Evolutionary conservation across 2,888 invertebrate genomes (phyloP).

Genomic region (Galeopsomyia nigrocyanea): DNA sequence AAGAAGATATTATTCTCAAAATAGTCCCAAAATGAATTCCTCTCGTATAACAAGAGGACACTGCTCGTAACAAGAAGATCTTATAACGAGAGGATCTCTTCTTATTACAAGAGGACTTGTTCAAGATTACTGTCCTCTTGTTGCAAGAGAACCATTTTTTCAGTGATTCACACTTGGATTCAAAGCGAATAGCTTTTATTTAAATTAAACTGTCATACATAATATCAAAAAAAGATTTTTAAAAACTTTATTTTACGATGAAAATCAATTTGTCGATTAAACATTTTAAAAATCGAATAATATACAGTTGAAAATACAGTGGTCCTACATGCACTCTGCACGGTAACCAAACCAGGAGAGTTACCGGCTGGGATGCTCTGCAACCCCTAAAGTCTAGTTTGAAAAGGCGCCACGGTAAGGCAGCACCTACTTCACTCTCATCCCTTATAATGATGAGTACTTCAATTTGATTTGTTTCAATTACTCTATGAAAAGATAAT

Average conservation of each 20-base stretch:
- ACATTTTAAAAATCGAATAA: constrained; percentile 10
- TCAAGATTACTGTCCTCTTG: no score
- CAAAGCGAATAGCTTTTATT: background rate
- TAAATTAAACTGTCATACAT: background rate
- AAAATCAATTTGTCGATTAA: constrained; percentile 42
- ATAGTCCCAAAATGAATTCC: no score
- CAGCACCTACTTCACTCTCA: constrained; percentile 52
- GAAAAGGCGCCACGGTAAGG: constrained; percentile 44
- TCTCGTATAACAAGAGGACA: no score
- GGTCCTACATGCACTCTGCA: background rate
- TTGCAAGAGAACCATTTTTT: no score
- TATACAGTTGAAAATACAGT: constrained; percentile 25
- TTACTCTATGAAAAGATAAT: no score
- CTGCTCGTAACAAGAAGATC: no score
- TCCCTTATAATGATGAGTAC: background rate
- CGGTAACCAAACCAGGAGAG: constrained; percentile 2
- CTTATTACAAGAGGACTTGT: no score
- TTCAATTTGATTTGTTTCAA: no score
- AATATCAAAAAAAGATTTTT: no score
- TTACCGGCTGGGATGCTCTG: constrained; percentile 47
- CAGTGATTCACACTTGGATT: no score
- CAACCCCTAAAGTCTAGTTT: constrained; percentile 33
- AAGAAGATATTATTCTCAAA: no score
- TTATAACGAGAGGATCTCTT: no score
- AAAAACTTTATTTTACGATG: background rate